Evolutionary conservation across 2,113 vertebrate species (phyloP), one percentile per base, ranked within the genome.

Genomic region (Erythrocercus mccallii): DNA sequence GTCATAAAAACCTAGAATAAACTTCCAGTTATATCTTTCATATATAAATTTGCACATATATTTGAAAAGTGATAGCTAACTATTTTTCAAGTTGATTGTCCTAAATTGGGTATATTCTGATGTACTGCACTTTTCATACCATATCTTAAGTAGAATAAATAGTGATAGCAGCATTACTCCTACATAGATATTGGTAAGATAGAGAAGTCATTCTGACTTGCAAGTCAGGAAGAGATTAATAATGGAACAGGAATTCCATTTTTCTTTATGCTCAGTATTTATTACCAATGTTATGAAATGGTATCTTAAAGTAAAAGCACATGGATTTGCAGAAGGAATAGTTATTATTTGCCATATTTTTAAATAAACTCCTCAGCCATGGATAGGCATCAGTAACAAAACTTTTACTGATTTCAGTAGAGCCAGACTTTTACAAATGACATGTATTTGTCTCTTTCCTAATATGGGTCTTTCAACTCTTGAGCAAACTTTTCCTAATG

Each of bases 401-500:
- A 91, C 73, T 78, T 50, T 17, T 57, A 48, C 61, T 94, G 62
- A 86, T 81, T 95, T 91, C 81, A 82, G 40, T 30, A 81, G 62
- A 92, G 50, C 50, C 86, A 92, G 83, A 31, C 73, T 82, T 92
- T 79, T 87, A 76, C 50, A 81, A 93, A 86, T 10, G 19, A n/a
- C 61, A 77, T 74, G 23, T 91, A 90, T 93, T 92, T 89, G 68
- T 94, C 47, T 81, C 93, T 95, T 94, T 94, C 91, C 89, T 95
- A 92, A 93, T 91, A 92, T 87, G 90, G 87, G 37, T 86, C 89
- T 96, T 95, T 95, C 78, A 95, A 6, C 89, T 96, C 87, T 93
- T 95, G 91, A 96, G 95, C 80, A 95, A 95, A 92, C 76, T 95
- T 96, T 95, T 95, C 94, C 94, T 95, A 94, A 94, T 96, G 96